A percentile compares a stretch with the other conserved stretches of the same genome.
Conservation (phyloP, 1,140 invertebrate genomes). For the Penaeus japonicus region DNA sequence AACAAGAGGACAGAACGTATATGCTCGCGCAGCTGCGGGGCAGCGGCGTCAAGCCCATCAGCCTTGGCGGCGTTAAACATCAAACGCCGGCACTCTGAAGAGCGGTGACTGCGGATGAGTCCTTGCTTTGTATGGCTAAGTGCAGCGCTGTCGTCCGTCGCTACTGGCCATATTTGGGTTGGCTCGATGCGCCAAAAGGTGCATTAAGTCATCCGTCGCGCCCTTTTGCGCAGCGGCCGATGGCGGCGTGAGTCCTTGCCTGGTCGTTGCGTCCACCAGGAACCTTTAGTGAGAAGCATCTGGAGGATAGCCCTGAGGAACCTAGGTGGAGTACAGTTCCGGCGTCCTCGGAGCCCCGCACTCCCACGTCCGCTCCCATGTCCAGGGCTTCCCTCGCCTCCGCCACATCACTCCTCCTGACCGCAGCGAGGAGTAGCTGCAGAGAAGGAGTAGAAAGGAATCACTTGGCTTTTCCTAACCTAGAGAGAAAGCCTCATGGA, state of each 20-base stretch:
- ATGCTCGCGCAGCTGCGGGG: neutral
- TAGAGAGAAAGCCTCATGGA: no score
- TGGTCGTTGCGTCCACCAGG: neutral
- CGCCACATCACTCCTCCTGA: neutral
- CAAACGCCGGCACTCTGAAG: neutral
- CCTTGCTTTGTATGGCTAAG: neutral
- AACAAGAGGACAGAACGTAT: no score
- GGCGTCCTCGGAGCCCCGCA: no score
- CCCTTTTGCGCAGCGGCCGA: slow-evolving; percentile 18
- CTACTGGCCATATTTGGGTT: neutral
- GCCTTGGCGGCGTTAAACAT: neutral
- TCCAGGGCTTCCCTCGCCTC: neutral
- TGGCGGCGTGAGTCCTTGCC: neutral
- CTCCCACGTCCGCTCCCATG: neutral
- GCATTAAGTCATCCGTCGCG: neutral
- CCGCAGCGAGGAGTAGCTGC: no score
- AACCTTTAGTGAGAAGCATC: neutral
- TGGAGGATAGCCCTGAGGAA: neutral
- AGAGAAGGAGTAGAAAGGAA: no score
- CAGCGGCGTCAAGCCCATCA: neutral
- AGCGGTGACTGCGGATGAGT: neutral
- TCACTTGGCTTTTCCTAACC: no score
- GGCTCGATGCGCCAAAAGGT: neutral
- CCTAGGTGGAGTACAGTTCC: neutral
- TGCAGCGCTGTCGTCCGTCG: neutral